Evolutionary conservation across 2,888 invertebrate species (phyloP).

Genomic region (Heliconius ethilla): DNA sequence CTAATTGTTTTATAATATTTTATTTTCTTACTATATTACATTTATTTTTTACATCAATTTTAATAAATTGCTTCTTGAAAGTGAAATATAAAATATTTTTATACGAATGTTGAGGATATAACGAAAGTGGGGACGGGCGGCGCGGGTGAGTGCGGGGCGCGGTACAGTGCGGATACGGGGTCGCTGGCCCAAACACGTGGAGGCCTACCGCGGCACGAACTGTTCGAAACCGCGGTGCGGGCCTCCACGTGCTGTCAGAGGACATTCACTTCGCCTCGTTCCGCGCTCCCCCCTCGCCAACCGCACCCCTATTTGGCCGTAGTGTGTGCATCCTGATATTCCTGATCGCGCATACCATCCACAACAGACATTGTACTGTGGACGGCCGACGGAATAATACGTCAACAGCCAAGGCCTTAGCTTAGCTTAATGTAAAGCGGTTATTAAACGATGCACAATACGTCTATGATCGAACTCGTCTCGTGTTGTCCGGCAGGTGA

Average conservation of each 20-base stretch:
- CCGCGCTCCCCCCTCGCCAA: slow-evolving; percentile 60
- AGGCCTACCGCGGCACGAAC: slow-evolving; percentile 74
- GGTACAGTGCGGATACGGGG: slow-evolving; percentile 63
- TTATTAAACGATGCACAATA: slow-evolving; percentile 29
- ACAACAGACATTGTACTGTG: slow-evolving; percentile 74
- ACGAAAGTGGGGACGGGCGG: slow-evolving; percentile 57
- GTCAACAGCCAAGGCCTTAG: slow-evolving; percentile 45
- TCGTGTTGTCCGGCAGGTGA: slow-evolving; percentile 75
- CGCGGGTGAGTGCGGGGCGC: slow-evolving; percentile 55
- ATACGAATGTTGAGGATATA: slow-evolving; percentile 47
- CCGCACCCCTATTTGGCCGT: slow-evolving; percentile 64
- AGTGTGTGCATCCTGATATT: slow-evolving; percentile 77
- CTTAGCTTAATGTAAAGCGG: slow-evolving; percentile 26
- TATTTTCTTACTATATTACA: neutral
- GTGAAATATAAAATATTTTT: slow-evolving; percentile 39
- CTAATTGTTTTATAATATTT: neutral
- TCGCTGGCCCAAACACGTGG: slow-evolving; percentile 77
- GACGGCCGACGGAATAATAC: slow-evolving; percentile 63
- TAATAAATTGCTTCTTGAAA: slow-evolving; percentile 29
- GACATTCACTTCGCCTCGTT: slow-evolving; percentile 73
- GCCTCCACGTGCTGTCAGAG: slow-evolving; percentile 76
- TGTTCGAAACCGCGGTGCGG: slow-evolving; percentile 71
- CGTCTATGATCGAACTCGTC: slow-evolving; percentile 54
- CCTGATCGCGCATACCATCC: slow-evolving; percentile 76
- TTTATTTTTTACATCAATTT: neutral